These are phyloP conservation scores for Pipra filicauda DNA, from an alignment of 2,113 vertebrate species.

Conservation along the genomic window DNA sequence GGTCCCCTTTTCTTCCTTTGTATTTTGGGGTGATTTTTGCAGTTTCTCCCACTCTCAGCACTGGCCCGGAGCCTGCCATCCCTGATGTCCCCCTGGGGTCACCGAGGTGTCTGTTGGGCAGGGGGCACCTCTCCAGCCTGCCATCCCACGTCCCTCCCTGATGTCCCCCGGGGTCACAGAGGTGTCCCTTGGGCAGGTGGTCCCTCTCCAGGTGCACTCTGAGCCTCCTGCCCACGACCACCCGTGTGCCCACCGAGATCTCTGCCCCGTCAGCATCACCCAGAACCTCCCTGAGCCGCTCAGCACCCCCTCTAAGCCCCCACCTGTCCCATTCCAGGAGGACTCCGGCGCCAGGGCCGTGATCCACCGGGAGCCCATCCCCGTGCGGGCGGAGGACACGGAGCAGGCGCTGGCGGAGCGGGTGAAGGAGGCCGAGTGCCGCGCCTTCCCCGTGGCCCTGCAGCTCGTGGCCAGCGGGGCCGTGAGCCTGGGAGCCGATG, in stretches of 20 bases:
- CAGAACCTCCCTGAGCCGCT: neutral
- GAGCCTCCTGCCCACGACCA: neutral
- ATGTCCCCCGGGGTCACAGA: neutral
- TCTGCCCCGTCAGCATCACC: neutral
- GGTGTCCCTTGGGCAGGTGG: neutral
- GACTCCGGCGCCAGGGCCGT: constrained; percentile 79
- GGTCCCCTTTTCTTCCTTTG: neutral
- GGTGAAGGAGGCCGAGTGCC: constrained; percentile 80
- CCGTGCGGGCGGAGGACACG: constrained; percentile 64
- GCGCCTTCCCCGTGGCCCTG: constrained; percentile 81
- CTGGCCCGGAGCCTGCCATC: neutral
- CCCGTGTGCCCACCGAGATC: neutral
- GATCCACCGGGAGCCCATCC: constrained; percentile 80
- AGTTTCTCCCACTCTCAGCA: neutral
- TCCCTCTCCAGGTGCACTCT: neutral
- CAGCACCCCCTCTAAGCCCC: neutral
- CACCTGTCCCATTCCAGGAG: constrained; percentile 68
- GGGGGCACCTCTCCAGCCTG: neutral
- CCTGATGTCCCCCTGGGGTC: fast-evolving
- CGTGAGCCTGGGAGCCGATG: constrained; percentile 70
- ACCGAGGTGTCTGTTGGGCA: neutral
- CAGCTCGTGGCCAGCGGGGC: constrained; percentile 83
- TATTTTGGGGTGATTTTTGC: too few species aligned
- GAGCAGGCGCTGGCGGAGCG: constrained; percentile 74
- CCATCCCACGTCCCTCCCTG: fast-evolving